Conservation (phyloP, 2,113 vertebrate species). For the Rana temporaria region DNA sequence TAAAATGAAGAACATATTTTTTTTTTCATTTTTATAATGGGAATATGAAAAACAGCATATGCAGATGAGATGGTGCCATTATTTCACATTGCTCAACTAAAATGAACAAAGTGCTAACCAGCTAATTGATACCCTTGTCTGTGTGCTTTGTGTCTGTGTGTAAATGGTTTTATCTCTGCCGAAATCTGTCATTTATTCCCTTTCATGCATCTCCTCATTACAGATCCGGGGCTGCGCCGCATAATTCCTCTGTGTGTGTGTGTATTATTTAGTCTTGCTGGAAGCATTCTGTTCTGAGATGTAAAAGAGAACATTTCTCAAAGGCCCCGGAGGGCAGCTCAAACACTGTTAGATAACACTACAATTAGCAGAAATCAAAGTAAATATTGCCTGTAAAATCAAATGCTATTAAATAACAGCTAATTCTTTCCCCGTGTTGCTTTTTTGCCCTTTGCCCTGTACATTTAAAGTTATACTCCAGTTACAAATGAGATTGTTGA, state of each 20-base stretch:
- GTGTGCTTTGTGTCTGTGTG: constrained; percentile 50
- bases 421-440: neutral
- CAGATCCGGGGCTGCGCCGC: constrained; percentile 29
- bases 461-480: neutral
- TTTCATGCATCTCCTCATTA: constrained; percentile 53
- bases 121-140: constrained; percentile 53
- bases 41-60: constrained; percentile 45
- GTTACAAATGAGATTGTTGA: neutral
- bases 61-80: constrained; percentile 33
- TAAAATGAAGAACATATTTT: constrained; percentile 4
- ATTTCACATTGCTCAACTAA: constrained; percentile 28
- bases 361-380: constrained; percentile 56
- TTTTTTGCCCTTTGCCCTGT: constrained; percentile 3
- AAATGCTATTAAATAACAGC: constrained; percentile 44
- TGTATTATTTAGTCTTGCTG: constrained; percentile 39
- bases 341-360: constrained; percentile 36
- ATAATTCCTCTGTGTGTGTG: constrained; percentile 45
- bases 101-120: constrained; percentile 51
- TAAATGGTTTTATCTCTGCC: constrained; percentile 54
- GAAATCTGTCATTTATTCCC: constrained; percentile 53
- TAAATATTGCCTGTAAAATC: constrained; percentile 56
- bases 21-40: constrained; percentile 2
- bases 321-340: constrained; percentile 43
- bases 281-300: constrained; percentile 44
- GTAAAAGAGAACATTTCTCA: constrained; percentile 44